Conservation (phyloP, 1,140 invertebrate species). For the Caenorhabditis briggsae region DNA sequence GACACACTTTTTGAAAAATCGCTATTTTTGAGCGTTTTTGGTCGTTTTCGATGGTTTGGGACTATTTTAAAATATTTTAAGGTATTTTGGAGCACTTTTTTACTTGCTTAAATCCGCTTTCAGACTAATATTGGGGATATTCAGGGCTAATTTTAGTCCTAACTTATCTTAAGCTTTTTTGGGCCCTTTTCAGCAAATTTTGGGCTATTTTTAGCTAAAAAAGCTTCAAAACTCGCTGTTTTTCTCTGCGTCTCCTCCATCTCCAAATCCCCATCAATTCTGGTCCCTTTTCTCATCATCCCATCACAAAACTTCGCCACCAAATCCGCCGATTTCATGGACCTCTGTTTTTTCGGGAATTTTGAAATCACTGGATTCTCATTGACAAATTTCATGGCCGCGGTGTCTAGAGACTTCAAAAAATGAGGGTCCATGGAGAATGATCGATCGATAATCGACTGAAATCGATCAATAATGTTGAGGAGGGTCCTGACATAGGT, state of each 20-base stretch:
- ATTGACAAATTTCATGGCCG: constrained; percentile 96
- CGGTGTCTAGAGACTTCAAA: constrained; percentile 94
- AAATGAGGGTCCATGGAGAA: constrained; percentile 97
- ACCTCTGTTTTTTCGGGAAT: neutral
- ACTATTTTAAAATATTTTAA: no score
- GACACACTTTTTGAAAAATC: no score
- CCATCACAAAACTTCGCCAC: constrained; percentile 97
- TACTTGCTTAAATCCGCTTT: no score
- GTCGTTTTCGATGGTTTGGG: no score
- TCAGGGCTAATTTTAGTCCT: neutral
- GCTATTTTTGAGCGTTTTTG: no score
- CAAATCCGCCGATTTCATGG: constrained; percentile 90
- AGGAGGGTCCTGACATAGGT: constrained; percentile 92
- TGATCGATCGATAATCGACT: constrained; percentile 89
- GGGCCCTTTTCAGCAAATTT: neutral
- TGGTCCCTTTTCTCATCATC: constrained; percentile 91
- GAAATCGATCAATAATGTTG: constrained; percentile 96
- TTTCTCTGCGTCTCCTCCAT: constrained; percentile 97
- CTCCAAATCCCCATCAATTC: constrained; percentile 98
- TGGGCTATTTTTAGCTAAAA: neutral
- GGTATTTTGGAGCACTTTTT: no score
- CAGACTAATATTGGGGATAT: neutral
- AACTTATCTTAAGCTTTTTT: no score
- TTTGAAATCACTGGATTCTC: constrained; percentile 91
- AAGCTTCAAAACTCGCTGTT: constrained; percentile 83